phyloP scores from a whole-genome alignment of 2,888 invertebrate genomes.

The Ophion ellenae region DNA sequence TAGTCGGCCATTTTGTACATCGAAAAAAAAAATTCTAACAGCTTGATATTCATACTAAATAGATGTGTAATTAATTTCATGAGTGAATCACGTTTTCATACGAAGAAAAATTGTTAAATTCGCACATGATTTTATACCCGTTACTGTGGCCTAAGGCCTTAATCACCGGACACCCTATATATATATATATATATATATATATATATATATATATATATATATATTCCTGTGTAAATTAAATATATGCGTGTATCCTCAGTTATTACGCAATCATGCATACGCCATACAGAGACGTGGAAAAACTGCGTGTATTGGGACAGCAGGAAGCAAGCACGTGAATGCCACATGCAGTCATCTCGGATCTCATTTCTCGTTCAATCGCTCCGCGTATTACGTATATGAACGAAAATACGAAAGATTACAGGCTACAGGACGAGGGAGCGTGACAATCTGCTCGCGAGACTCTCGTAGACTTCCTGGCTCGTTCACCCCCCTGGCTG shows the following conservation, averaged over 20 bases:
- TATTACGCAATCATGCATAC: slow-evolving; percentile 81
- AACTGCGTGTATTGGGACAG: slow-evolving; percentile 70
- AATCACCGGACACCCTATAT: no score
- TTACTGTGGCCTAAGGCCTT: no score
- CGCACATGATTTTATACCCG: no score
- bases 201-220: no score
- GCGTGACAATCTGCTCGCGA: slow-evolving; percentile 51
- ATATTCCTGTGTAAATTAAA: slow-evolving; percentile 1
- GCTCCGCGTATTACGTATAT: slow-evolving; percentile 27
- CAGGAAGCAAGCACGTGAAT: slow-evolving; percentile 80
- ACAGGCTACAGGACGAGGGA: slow-evolving; percentile 17
- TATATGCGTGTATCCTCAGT: slow-evolving; percentile 51
- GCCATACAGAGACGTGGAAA: slow-evolving; percentile 79
- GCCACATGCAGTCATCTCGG: slow-evolving; percentile 75
- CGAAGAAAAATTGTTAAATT: no score
- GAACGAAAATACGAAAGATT: slow-evolving; percentile 12
- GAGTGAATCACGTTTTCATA: no score
- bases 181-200: no score
- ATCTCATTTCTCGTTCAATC: slow-evolving; percentile 41
- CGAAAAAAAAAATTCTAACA: no score
- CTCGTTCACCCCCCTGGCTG: slow-evolving; percentile 46
- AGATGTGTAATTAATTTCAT: no score
- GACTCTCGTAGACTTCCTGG: slow-evolving; percentile 66
- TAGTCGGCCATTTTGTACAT: no score
- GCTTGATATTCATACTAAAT: no score